Percentiles rank a stretch among this genome's conserved stretches.
Evolutionary conservation across 2,113 vertebrate species (phyloP).

Genomic region (Scortum barcoo): DNA sequence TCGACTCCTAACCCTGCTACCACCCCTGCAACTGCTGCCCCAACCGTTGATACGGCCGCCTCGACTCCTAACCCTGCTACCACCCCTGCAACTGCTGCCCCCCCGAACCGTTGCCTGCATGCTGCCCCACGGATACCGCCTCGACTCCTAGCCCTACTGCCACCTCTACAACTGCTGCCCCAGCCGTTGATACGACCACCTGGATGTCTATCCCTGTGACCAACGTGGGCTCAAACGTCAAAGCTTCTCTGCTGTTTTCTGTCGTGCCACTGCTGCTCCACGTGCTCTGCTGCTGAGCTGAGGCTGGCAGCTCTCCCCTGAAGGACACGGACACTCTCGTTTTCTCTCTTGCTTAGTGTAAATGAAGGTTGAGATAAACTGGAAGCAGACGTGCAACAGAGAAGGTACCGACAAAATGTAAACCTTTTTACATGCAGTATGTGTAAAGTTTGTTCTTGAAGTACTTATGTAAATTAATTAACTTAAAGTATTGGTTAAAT

Average conservation of each 20-base stretch:
- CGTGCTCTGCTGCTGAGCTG: background rate
- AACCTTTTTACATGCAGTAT: background rate
- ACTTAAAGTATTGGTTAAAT: background rate
- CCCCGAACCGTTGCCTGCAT: too few species aligned
- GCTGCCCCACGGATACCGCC: accelerated
- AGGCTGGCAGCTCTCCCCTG: background rate
- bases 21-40: background rate
- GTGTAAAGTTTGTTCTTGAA: background rate
- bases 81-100: background rate
- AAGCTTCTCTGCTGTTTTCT: conserved; percentile 36
- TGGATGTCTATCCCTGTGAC: too few species aligned
- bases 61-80: too few species aligned
- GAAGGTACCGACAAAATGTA: background rate
- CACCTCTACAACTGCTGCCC: background rate
- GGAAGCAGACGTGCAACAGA: background rate
- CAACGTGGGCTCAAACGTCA: conserved; percentile 13
- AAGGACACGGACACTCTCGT: background rate
- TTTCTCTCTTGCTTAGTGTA: background rate
- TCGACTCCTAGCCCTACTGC: too few species aligned
- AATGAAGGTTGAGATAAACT: background rate
- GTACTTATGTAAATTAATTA: background rate
- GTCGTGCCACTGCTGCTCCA: conserved; percentile 21
- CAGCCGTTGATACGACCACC: background rate
- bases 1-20: background rate
- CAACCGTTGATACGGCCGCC: too few species aligned